These are phyloP conservation scores for Gallinago jamesoni DNA, from an alignment of 2,113 vertebrate genomes.

Conservation along the genomic window DNA sequence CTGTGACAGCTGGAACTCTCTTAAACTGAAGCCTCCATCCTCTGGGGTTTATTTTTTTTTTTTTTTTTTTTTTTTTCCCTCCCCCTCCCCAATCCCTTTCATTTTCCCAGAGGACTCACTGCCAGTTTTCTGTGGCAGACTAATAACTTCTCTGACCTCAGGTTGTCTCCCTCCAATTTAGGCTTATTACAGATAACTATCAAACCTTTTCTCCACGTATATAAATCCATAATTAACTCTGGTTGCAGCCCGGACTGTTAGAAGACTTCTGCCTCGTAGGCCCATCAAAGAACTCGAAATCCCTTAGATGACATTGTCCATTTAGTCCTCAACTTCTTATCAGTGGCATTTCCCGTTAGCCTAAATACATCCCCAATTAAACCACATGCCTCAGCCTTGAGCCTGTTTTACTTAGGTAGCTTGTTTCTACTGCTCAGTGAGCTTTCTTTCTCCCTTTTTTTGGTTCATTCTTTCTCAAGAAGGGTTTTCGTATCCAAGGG, in stretches of 20 bases:
- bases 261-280: background rate
- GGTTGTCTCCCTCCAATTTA: constrained; percentile 21
- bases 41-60: background rate
- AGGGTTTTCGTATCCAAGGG: background rate
- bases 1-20: background rate
- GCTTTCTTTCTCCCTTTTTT: background rate
- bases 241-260: background rate
- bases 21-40: background rate
- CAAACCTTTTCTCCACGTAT: background rate
- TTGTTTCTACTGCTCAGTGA: background rate
- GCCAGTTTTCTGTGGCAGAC: background rate
- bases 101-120: background rate
- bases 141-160: constrained; percentile 41
- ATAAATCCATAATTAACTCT: constrained; percentile 42
- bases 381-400: constrained; percentile 24
- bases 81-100: no score
- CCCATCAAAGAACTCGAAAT: constrained; percentile 44
- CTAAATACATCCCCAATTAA: constrained; percentile 46
- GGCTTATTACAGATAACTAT: constrained; percentile 31
- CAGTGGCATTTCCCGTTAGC: constrained; percentile 46
- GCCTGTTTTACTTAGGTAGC: background rate
- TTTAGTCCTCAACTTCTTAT: constrained; percentile 61
- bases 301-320: constrained; percentile 8
- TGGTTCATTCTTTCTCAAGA: background rate
- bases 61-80: background rate